These are phyloP conservation scores for Drosophila pseudoobscura DNA, from an alignment of 1,140 invertebrate species.

Conservation along the genomic window DNA sequence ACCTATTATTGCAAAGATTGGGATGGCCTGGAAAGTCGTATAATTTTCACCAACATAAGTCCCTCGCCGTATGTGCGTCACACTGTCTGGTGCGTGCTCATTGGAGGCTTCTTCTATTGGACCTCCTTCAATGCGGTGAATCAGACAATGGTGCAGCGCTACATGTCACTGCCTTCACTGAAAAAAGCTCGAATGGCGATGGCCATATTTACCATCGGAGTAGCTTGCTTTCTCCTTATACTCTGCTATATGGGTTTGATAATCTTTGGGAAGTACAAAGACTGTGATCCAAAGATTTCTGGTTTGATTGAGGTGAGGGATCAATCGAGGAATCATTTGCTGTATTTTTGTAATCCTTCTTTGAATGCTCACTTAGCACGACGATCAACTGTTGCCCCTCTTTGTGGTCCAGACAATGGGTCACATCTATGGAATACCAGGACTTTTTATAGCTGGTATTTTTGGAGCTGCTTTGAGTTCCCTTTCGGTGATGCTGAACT, in stretches of 20 bases:
- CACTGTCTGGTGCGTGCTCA: slow-evolving; percentile 90
- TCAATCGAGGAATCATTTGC: no score
- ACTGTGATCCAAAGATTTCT: slow-evolving; percentile 89
- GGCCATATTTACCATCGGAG: slow-evolving; percentile 87
- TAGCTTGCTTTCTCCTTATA: slow-evolving; percentile 87
- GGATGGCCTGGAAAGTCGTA: slow-evolving; percentile 85
- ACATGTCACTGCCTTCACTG: slow-evolving; percentile 88
- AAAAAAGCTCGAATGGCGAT: slow-evolving; percentile 87
- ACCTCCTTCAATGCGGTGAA: slow-evolving; percentile 93
- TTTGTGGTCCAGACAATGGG: slow-evolving; percentile 88
- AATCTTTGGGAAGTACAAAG: slow-evolving; percentile 88
- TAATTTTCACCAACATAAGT: slow-evolving; percentile 86
- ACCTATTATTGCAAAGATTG: slow-evolving; percentile 87
- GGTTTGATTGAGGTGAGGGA: slow-evolving; percentile 82
- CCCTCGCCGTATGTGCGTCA: slow-evolving; percentile 86
- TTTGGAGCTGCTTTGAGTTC: slow-evolving; percentile 91
- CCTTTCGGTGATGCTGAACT: slow-evolving; percentile 92
- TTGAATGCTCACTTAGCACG: slow-evolving; percentile 81
- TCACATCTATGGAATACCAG: slow-evolving; percentile 88
- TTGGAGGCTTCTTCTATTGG: slow-evolving; percentile 92
- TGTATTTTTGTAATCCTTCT: no score
- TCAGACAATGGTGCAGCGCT: slow-evolving; percentile 94
- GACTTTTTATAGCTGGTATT: slow-evolving; percentile 91
- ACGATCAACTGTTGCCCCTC: slow-evolving; percentile 89
- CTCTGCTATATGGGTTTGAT: slow-evolving; percentile 91